Evolutionary conservation across 2,888 invertebrate species (phyloP).

Genomic region (Julus scanicus): DNA sequence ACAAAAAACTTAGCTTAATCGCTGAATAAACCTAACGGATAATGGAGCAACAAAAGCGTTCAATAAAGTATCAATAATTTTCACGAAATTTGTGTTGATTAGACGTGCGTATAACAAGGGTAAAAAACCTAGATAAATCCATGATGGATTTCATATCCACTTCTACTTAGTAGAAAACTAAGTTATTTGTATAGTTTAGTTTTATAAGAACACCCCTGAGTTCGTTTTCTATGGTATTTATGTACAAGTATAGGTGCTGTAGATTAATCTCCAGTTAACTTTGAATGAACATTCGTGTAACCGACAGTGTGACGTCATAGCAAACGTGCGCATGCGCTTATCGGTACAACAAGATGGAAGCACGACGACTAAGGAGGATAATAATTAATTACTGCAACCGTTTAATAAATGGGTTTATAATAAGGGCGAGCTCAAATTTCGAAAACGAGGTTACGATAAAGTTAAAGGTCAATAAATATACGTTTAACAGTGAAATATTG

Average conservation of each 20-base stretch:
- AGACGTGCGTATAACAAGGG: neutral
- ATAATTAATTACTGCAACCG: slow-evolving; percentile 45
- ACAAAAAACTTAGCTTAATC: neutral
- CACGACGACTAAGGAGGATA: neutral
- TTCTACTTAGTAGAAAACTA: neutral
- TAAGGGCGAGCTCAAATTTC: slow-evolving; percentile 36
- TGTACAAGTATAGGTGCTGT: neutral
- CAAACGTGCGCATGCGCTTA: neutral
- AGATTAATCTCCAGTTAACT: neutral
- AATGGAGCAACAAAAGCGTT: neutral
- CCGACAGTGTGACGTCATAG: neutral
- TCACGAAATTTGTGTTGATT: neutral
- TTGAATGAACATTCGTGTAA: neutral
- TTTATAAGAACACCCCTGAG: slow-evolving; percentile 17
- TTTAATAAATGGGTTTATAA: slow-evolving; percentile 40
- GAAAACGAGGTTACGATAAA: slow-evolving; percentile 23
- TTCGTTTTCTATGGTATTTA: neutral
- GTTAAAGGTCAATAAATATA: slow-evolving; percentile 43
- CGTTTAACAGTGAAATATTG: slow-evolving; percentile 16
- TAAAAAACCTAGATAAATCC: neutral
- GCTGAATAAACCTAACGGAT: neutral
- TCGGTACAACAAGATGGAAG: slow-evolving; percentile 32
- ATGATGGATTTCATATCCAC: neutral
- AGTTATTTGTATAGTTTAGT: slow-evolving; percentile 3
- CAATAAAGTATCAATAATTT: too few relatives aligned